phyloP scores from a whole-genome alignment of 1,140 invertebrate species.

The Eurosta solidaginis region DNA sequence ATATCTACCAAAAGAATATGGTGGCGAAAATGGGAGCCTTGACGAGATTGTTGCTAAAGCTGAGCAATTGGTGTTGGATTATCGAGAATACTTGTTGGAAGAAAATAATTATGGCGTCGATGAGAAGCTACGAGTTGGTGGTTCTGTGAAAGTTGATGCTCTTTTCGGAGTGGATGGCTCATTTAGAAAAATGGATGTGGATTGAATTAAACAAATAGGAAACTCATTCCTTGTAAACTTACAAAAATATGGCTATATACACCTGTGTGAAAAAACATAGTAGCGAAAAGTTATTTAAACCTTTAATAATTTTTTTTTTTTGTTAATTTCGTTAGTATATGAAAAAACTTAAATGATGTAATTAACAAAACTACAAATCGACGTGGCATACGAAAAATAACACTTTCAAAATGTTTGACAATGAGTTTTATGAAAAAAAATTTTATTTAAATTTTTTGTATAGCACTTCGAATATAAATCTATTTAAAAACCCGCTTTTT shows the following conservation, averaged over 20 bases:
- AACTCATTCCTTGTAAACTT: not conserved
- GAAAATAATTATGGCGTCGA: slow-evolving; percentile 62
- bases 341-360: not conserved
- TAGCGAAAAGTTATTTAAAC: slow-evolving; percentile 1
- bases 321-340: not conserved
- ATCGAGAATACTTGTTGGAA: slow-evolving; percentile 61
- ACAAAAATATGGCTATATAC: slow-evolving; percentile 19
- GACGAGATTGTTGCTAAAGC: slow-evolving; percentile 39
- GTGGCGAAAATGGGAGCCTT: slow-evolving; percentile 60
- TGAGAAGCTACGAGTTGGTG: slow-evolving; percentile 61
- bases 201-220: slow-evolving; percentile 35
- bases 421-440: too few relatives aligned
- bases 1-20: slow-evolving; percentile 63
- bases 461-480: too few relatives aligned
- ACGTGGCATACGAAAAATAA: too few relatives aligned
- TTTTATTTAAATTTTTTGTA: too few relatives aligned
- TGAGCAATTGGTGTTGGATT: slow-evolving; percentile 46
- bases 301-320: not conserved
- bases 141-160: slow-evolving; percentile 55
- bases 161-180: slow-evolving; percentile 67
- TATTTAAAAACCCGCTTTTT: too few relatives aligned
- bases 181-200: slow-evolving; percentile 60
- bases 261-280: too few relatives aligned
- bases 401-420: too few relatives aligned
- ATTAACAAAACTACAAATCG: too few relatives aligned